Conservation (phyloP, 1,140 invertebrate genomes). For the Drosophila tani region DNA sequence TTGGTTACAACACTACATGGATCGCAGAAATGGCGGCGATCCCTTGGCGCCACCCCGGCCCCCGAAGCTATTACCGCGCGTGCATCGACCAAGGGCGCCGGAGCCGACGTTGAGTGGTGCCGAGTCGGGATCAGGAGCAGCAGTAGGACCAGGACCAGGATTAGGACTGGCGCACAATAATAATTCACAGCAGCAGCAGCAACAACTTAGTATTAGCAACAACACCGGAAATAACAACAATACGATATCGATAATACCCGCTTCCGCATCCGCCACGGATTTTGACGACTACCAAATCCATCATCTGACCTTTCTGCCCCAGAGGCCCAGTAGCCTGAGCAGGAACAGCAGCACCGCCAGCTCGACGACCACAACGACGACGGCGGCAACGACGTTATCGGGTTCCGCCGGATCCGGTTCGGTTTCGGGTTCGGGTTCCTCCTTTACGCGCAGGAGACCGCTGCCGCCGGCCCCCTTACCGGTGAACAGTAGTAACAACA, state of each 20-base stretch:
- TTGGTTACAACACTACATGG: slow-evolving; percentile 84
- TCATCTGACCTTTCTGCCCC: slow-evolving; percentile 80
- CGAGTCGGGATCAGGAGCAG: slow-evolving; percentile 46
- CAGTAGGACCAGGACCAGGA: slow-evolving; percentile 35
- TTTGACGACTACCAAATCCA: slow-evolving; percentile 81
- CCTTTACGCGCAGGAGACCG: slow-evolving; percentile 76
- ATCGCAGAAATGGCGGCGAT: slow-evolving; percentile 88
- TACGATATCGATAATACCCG: slow-evolving; percentile 71
- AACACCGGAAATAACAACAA: slow-evolving; percentile 58
- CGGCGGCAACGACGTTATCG: slow-evolving; percentile 50
- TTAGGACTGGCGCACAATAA: slow-evolving; percentile 23
- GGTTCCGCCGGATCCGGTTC: slow-evolving; percentile 49
- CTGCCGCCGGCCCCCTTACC: slow-evolving; percentile 71
- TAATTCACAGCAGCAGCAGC: slow-evolving; percentile 54
- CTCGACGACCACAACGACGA: slow-evolving; percentile 69
- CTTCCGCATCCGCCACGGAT: slow-evolving; percentile 51
- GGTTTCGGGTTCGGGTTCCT: slow-evolving; percentile 58
- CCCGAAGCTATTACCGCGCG: slow-evolving; percentile 88
- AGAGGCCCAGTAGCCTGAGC: slow-evolving; percentile 76
- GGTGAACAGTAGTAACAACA: slow-evolving; percentile 64
- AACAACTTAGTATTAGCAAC: slow-evolving; percentile 59
- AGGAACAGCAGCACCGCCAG: slow-evolving; percentile 80
- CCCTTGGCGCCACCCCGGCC: slow-evolving; percentile 88
- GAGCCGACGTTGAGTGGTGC: slow-evolving; percentile 84
- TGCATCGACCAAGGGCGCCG: slow-evolving; percentile 86